phyloP scores from a whole-genome alignment of 2,797 vertebrate genomes.

The Brotula barbata region DNA sequence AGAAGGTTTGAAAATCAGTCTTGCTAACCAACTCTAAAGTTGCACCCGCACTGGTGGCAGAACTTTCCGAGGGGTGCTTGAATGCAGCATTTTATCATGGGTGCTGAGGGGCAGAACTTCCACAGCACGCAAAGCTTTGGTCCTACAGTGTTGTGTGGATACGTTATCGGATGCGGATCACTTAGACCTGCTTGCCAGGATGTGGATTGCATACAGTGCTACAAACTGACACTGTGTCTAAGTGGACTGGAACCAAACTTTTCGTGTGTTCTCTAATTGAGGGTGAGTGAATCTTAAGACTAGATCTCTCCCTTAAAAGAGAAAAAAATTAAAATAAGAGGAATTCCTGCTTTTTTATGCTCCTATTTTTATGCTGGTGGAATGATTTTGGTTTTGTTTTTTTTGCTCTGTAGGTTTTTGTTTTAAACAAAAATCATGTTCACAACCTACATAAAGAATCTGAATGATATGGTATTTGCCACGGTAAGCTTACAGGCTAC shows the following conservation, averaged over 20 bases:
- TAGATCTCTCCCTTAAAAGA: constrained; percentile 39
- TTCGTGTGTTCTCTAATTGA: constrained; percentile 48
- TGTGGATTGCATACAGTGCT: neutral
- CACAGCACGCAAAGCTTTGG: constrained; percentile 18
- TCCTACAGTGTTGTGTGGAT: constrained; percentile 40
- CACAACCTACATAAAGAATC: constrained; percentile 79
- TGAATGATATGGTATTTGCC: constrained; percentile 81
- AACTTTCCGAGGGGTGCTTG: constrained; percentile 53
- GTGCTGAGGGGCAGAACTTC: constrained; percentile 53
- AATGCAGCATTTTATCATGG: constrained; percentile 56
- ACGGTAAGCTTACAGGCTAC: constrained; percentile 75
- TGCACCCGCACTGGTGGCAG: neutral
- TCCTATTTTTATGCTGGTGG: constrained; percentile 43
- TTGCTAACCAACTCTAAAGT: constrained; percentile 5
- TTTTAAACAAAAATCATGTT: constrained; percentile 80
- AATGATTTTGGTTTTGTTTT: constrained; percentile 71
- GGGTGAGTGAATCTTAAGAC: constrained; percentile 65
- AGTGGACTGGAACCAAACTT: constrained; percentile 36
- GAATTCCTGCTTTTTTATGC: constrained; percentile 39
- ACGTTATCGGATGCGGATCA: constrained; percentile 28
- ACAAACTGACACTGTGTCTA: constrained; percentile 3
- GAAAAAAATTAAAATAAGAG: constrained; percentile 9
- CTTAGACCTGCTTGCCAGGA: constrained; percentile 19
- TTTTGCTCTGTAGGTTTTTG: constrained; percentile 78
- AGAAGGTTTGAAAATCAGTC: neutral